phyloP scores from a whole-genome alignment of 2,797 vertebrate genomes.

The Pelobates cultripes region DNA sequence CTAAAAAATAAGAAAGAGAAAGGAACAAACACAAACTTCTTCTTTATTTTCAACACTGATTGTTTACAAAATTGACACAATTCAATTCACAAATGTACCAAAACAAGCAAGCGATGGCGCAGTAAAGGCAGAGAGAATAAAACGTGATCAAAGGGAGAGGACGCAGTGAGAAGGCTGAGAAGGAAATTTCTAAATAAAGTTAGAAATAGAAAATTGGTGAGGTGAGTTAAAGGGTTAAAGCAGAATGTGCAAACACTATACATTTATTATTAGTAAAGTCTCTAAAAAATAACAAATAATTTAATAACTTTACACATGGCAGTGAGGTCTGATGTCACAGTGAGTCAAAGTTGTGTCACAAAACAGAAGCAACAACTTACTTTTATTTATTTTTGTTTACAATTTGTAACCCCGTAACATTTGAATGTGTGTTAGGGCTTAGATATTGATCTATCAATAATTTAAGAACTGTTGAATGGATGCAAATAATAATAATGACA shows the following conservation, averaged over 20 bases:
- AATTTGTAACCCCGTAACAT: conserved; percentile 2
- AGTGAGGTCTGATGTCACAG: conserved; percentile 53
- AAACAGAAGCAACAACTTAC: conserved; percentile 19
- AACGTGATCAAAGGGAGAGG: neutral
- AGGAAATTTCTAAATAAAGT: neutral
- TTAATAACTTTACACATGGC: conserved; percentile 23
- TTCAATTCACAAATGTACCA: conserved; percentile 56
- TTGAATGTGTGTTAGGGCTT: neutral
- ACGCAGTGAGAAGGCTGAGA: neutral
- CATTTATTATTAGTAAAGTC: neutral
- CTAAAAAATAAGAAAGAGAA: neutral
- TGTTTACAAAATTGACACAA: conserved; percentile 74
- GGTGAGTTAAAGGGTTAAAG: neutral
- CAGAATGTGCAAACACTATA: conserved; percentile 16
- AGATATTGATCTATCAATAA: neutral
- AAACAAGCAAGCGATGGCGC: conserved; percentile 38
- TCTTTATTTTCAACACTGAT: conserved; percentile 75
- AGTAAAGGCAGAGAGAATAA: neutral
- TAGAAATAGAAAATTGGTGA: neutral
- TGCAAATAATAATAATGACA: neutral
- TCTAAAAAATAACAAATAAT: neutral
- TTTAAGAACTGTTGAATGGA: neutral
- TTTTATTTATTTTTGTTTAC: neutral
- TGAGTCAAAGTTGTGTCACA: conserved; percentile 45
- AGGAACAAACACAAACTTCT: conserved; percentile 66